Percentiles rank a stretch among this genome's conserved stretches.
Conservation (phyloP, 1,140 invertebrate species). For the Drosophila albomicans region DNA sequence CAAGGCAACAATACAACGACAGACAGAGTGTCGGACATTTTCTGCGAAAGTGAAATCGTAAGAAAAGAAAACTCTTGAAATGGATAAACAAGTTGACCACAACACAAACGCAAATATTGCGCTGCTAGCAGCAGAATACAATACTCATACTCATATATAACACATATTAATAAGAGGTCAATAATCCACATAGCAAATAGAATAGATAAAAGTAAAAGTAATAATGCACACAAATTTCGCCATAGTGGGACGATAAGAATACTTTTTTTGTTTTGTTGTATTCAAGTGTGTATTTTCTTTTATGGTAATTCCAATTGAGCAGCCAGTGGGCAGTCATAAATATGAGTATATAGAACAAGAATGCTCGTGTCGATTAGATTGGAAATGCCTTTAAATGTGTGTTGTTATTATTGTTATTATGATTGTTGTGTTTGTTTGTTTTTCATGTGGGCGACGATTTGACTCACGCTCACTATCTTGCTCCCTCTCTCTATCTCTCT, state of each 20-base stretch:
- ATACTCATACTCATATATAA: background rate
- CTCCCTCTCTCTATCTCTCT: background rate
- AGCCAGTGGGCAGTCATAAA: conserved; percentile 35
- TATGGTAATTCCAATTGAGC: conserved; percentile 49
- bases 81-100: background rate
- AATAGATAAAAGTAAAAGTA: conserved; percentile 20
- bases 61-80: too few relatives aligned
- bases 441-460: conserved; percentile 30
- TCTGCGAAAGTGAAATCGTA: too few relatives aligned
- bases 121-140: background rate
- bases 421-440: conserved; percentile 18
- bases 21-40: too few relatives aligned
- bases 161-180: background rate
- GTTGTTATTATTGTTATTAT: conserved; percentile 24
- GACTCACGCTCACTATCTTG: conserved; percentile 37
- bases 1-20: too few relatives aligned
- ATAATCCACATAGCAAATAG: background rate
- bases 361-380: conserved; percentile 70
- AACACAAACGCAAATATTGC: background rate
- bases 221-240: conserved; percentile 27
- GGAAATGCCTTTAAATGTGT: conserved; percentile 50
- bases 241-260: conserved; percentile 32
- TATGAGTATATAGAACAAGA: conserved; percentile 36
- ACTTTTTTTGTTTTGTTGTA: background rate
- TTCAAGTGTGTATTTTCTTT: conserved; percentile 1